Conservation (phyloP, 2,113 vertebrate genomes). For the Chunga burmeisteri region DNA sequence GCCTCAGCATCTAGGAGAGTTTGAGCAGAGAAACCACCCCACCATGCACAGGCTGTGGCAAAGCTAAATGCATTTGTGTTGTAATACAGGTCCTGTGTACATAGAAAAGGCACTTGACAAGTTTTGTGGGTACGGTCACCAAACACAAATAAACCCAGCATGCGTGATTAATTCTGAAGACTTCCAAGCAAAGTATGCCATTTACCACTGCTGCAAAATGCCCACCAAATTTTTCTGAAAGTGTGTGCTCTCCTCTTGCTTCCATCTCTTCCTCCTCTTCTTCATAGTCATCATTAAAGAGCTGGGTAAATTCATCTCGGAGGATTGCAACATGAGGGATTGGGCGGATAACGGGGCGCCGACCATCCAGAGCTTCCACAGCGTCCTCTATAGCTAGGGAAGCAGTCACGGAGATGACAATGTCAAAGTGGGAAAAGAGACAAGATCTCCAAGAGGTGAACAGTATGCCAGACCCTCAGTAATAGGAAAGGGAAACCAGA, state of each 20-base stretch:
- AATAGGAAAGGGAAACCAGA: neutral
- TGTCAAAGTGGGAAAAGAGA: neutral
- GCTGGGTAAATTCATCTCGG: slow-evolving; percentile 74
- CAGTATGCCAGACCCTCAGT: neutral
- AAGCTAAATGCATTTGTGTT: accelerated
- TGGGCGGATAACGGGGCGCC: slow-evolving; percentile 54
- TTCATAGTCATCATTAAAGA: slow-evolving; percentile 77
- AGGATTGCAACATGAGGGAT: slow-evolving; percentile 81
- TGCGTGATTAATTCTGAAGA: accelerated
- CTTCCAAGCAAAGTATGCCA: accelerated
- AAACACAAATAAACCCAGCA: neutral
- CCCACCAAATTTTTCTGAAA: slow-evolving; percentile 89
- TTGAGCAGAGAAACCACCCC: neutral
- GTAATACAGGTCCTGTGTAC: accelerated
- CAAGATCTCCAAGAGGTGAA: neutral
- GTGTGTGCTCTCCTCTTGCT: slow-evolving; percentile 84
- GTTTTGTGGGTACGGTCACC: accelerated
- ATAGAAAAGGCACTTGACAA: accelerated
- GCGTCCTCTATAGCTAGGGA: slow-evolving; percentile 75
- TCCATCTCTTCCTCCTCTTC: slow-evolving; percentile 85
- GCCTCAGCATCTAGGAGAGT: accelerated
- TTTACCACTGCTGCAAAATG: neutral
- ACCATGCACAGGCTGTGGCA: accelerated
- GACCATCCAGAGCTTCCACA: slow-evolving; percentile 73
- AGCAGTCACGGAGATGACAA: neutral